These are phyloP conservation scores for Lepus europaeus DNA, from an alignment of 2,113 vertebrate species.

Conservation along the genomic window DNA sequence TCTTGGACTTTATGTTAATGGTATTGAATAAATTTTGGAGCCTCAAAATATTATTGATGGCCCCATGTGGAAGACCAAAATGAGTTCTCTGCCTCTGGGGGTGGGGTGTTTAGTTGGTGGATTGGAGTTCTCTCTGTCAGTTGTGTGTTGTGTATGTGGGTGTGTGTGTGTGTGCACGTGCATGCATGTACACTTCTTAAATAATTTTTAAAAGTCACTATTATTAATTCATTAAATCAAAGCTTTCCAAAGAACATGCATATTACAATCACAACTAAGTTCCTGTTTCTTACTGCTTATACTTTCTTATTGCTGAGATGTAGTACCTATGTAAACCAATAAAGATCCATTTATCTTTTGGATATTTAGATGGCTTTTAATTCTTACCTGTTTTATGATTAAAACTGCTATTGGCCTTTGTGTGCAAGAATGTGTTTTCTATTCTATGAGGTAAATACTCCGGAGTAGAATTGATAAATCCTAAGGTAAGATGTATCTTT, in stretches of 20 bases:
- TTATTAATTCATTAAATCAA: no score
- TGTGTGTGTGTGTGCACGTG: no score
- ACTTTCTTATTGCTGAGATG: not conserved
- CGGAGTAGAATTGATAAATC: not conserved
- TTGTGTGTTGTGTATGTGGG: no score
- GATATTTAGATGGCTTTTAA: not conserved
- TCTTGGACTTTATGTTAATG: not conserved
- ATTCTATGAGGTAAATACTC: not conserved
- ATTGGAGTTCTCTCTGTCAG: no score
- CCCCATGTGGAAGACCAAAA: no score
- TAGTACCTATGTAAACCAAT: not conserved
- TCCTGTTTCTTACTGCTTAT: not conserved
- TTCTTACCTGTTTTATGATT: slow-evolving; percentile 9
- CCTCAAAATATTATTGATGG: not conserved
- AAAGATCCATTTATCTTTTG: not conserved
- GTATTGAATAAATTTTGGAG: not conserved
- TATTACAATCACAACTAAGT: no score
- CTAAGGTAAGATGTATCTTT: not conserved
- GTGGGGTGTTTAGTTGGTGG: no score
- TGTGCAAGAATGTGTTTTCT: not conserved
- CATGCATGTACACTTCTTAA: no score
- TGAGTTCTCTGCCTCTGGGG: no score
- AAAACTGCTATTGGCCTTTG: not conserved
- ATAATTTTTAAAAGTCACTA: no score
- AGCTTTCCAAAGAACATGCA: no score